A percentile compares a stretch with the other conserved stretches of the same genome.
These are phyloP conservation scores for Protonemura montana DNA, from an alignment of 2,888 invertebrate species.

Conservation along the genomic window DNA sequence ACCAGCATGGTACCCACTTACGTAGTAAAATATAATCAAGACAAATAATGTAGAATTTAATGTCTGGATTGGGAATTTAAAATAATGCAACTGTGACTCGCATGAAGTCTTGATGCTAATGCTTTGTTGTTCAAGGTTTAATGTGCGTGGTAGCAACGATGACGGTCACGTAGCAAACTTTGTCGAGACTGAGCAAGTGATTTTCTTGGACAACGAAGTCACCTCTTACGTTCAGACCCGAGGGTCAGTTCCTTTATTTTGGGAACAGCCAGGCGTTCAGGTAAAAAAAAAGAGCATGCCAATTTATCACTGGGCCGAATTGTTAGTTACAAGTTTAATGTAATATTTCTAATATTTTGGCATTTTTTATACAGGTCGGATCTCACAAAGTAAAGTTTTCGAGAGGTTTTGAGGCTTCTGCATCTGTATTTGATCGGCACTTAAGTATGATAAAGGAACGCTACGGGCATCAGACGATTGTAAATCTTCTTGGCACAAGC, in stretches of 20 bases:
- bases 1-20: too few species aligned
- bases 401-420: conserved; percentile 92
- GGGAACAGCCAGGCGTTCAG: conserved; percentile 99
- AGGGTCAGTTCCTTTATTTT: conserved; percentile 97
- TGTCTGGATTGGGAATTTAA: too few species aligned
- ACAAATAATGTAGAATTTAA: too few species aligned
- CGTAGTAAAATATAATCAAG: too few species aligned
- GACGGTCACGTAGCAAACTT: conserved; percentile 99
- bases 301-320: not conserved
- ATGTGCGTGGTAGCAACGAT: conserved; percentile 98
- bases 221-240: conserved; percentile 91
- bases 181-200: conserved; percentile 99
- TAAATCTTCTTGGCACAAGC: conserved; percentile 91
- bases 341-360: not conserved
- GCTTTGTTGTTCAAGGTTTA: conserved; percentile 80
- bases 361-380: conserved; percentile 72
- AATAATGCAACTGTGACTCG: too few species aligned
- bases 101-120: too few species aligned
- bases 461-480: conserved; percentile 90
- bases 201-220: conserved; percentile 88
- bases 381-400: conserved; percentile 98
- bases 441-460: conserved; percentile 83
- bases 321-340: not conserved
- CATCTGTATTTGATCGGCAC: conserved; percentile 92
- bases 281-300: conserved; percentile 56